Conservation (phyloP, 2,888 invertebrate species). For the Dastarcus helophoroides region DNA sequence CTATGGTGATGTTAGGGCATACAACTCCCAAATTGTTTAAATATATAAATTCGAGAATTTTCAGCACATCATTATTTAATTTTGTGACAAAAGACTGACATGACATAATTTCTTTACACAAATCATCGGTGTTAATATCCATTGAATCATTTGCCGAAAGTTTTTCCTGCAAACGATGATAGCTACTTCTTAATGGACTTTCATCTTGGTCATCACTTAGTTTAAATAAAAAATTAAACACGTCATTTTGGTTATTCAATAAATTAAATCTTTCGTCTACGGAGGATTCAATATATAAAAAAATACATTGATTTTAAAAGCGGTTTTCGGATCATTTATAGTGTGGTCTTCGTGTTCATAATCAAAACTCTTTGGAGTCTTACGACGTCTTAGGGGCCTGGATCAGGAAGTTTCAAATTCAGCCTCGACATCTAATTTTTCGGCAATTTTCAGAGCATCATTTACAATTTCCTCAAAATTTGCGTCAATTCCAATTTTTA, state of each 20-base stretch:
- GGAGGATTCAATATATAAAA: constrained; percentile 16
- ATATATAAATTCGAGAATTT: constrained; percentile 12
- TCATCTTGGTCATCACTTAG: constrained; percentile 15
- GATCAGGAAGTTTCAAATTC: no score
- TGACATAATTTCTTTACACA: constrained; percentile 15
- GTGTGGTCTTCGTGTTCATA: constrained; percentile 14
- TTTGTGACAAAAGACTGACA: constrained; percentile 14
- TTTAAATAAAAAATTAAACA: constrained; percentile 16
- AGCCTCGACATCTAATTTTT: no score
- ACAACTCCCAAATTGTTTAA: constrained; percentile 6
- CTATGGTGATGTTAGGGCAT: constrained; percentile 10
- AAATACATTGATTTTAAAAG: constrained; percentile 16
- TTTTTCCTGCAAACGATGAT: no score
- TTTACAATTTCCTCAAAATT: no score
- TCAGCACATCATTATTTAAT: no score
- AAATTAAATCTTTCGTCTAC: constrained; percentile 17
- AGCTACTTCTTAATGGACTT: constrained; percentile 13
- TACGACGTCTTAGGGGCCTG: constrained; percentile 15
- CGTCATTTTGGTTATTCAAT: constrained; percentile 13
- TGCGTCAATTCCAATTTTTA: no score
- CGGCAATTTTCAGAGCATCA: no score
- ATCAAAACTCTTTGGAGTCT: constrained; percentile 14
- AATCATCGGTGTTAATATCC: constrained; percentile 16
- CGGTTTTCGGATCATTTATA: constrained; percentile 12
- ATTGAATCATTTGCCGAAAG: no score